Evolutionary conservation across 2,888 invertebrate species (phyloP), one percentile per base, ranked within the genome.

Genomic region (Blomia tropicalis): DNA sequence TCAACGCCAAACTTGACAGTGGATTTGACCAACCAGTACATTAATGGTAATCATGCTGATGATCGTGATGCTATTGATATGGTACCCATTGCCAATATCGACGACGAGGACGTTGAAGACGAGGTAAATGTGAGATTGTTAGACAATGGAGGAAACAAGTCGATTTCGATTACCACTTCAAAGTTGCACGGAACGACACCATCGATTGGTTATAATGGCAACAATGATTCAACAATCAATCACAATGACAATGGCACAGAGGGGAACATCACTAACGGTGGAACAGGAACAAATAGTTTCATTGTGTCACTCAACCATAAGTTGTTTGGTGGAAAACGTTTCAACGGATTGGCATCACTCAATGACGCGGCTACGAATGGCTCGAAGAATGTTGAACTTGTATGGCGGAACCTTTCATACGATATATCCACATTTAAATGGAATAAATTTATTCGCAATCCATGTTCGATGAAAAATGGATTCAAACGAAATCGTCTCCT

Each of bases 341-440:
- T 7, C 7, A 47, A 47, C 22, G 51, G 51, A 22, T 11, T n/a
- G 22, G 7, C 7, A 22, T 11, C 7, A 11, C 7, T 7, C 7
- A 27, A 47, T 47, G 51, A 7, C 22, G 7, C 27, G 7, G 27
- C 27, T 27, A 36, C 36, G 36, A 19, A 47, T 7, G n/a, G n/a
- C 7, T 27, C 51, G 7, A 47, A 43, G 5, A 43, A 43, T 53
- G 43, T 64, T 30, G 54, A 63, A 32, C 51, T 65, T 14, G 23
- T 63, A 11, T 65, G 65, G 65, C 60, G 51, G 36, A 60, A 65
- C 36, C 19, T 65, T 3, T 64, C 63, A n/a, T 65, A 62, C 53
- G 11, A 14, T 53, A 2, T 59, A 4, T 11, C 36, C 14, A 14
- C 19, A 17, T 43, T 25, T n/a, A 17, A 31, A 2, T 54, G 62